A percentile compares a stretch with the other conserved stretches of the same genome.
Conservation (phyloP, 2,113 vertebrate genomes). For the Trochalopteron elliotii region DNA sequence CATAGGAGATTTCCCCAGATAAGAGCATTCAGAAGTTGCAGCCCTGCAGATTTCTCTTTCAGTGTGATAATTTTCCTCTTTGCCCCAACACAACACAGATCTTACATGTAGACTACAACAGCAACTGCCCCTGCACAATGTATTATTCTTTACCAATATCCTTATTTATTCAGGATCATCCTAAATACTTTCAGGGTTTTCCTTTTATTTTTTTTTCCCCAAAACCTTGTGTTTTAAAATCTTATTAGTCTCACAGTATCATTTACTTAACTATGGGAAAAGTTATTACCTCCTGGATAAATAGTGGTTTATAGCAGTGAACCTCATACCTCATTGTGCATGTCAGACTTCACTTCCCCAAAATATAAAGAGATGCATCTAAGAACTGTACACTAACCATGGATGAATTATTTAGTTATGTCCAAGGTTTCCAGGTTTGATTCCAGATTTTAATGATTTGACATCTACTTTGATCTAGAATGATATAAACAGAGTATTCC, state of each 20-base stretch:
- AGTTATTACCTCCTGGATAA: not conserved
- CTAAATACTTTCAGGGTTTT: not conserved
- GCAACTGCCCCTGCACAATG: not conserved
- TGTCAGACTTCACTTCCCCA: not conserved
- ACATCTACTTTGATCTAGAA: not conserved
- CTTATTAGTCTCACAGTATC: not conserved
- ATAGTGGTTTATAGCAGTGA: not conserved
- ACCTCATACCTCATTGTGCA: not conserved
- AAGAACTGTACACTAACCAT: not conserved
- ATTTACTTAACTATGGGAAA: not conserved
- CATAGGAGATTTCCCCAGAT: not conserved
- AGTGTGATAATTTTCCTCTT: not conserved
- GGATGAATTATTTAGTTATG: not conserved
- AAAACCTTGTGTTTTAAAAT: not conserved
- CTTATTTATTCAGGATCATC: not conserved
- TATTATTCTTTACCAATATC: not conserved
- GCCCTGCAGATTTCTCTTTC: not conserved
- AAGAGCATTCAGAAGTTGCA: not conserved
- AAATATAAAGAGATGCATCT: not conserved
- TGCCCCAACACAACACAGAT: not conserved
- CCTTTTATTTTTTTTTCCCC: not conserved
- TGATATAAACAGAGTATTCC: not conserved
- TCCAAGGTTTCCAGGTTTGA: not conserved
- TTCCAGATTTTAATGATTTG: not conserved
- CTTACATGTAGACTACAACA: not conserved